Base-by-base conservation (phyloP, 2,113 vertebrate species). In the Vulpes lagopus region DNA sequence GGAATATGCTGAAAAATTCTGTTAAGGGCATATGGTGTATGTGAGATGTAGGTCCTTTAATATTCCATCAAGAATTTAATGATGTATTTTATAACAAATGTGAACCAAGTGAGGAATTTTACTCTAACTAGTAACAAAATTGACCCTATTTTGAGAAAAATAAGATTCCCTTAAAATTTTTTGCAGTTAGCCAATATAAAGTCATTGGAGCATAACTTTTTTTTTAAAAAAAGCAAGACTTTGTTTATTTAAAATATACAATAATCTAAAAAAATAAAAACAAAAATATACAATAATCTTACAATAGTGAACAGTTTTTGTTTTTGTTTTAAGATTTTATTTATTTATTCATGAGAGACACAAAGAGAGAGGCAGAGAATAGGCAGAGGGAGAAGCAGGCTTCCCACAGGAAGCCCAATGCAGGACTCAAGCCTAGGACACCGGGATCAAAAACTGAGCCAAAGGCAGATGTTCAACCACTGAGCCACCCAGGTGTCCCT, bases 101-200 rank as follows among this genome's bases (percentile, higher is more conserved):
- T 94, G 38, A 96, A 71, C 38, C 55, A 23, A 89, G 35, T 25
- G 81, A 95, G 64, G 22, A 96, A 93, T 87, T 96, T 96, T 86
- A 85, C 15, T 74, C 23, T 86, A 79, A 95, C 57, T 17, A 89
- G 20, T 60, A 89, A 59, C n/a, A 79, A 23, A 76, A 51, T 59
- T 80, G 94, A 69, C 22, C 67, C 43, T 73, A 3, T 86, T 95
- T 94, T 82, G 81, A 93, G 85, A 59, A 74, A 92, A 90, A 55
- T 69, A 30, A 35, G 17, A 51, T 85, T 80, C 74, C n/a, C 51
- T 82, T 38, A 87, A 90, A 94, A 38, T 20, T 43, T 60, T 65
- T 71, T 53, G 60, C 5, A 89, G 22, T 85, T 71, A 78, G 59
- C 27, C 15, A 84, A 73, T 43, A 88, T 67, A 20, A 96, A 79